Evolutionary conservation across 2,797 vertebrate species (phyloP).

Genomic region (Megalops cyprinoides): DNA sequence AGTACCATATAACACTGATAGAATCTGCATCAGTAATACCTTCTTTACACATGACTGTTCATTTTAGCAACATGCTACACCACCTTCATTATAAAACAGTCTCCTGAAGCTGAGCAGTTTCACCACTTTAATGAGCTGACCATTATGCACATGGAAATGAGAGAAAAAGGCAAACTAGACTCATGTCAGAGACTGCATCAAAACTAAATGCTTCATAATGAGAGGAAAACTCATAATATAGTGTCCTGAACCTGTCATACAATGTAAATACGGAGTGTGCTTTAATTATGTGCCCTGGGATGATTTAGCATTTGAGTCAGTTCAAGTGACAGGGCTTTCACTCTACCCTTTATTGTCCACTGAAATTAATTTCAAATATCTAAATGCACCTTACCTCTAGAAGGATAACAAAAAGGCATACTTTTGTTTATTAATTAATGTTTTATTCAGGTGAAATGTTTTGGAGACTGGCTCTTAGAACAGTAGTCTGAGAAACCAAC

Average conservation of each 20-base stretch:
- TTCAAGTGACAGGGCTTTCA: slow-evolving; percentile 50
- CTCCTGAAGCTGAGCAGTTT: slow-evolving; percentile 44
- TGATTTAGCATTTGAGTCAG: slow-evolving; percentile 55
- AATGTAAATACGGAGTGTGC: slow-evolving; percentile 45
- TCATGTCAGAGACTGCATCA: slow-evolving; percentile 49
- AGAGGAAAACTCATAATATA: slow-evolving; percentile 42
- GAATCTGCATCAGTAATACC: not conserved
- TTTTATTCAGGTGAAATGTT: not conserved
- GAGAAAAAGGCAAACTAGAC: slow-evolving; percentile 43
- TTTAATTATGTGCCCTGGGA: slow-evolving; percentile 52
- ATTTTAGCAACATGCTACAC: not conserved
- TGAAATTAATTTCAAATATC: slow-evolving; percentile 16
- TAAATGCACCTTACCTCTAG: not conserved
- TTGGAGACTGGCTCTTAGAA: not conserved
- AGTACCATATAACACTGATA: not conserved
- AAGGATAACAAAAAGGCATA: not conserved
- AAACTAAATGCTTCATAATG: slow-evolving; percentile 47
- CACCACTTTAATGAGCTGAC: slow-evolving; percentile 53
- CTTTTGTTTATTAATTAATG: not conserved
- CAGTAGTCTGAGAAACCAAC: not conserved
- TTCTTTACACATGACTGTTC: not conserved
- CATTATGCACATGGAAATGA: slow-evolving; percentile 41
- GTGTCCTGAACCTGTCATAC: slow-evolving; percentile 40
- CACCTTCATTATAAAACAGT: slow-evolving; percentile 51
- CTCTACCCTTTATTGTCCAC: slow-evolving; percentile 45